Base-by-base conservation (phyloP, 2,113 vertebrate genomes). In the Indri indri region DNA sequence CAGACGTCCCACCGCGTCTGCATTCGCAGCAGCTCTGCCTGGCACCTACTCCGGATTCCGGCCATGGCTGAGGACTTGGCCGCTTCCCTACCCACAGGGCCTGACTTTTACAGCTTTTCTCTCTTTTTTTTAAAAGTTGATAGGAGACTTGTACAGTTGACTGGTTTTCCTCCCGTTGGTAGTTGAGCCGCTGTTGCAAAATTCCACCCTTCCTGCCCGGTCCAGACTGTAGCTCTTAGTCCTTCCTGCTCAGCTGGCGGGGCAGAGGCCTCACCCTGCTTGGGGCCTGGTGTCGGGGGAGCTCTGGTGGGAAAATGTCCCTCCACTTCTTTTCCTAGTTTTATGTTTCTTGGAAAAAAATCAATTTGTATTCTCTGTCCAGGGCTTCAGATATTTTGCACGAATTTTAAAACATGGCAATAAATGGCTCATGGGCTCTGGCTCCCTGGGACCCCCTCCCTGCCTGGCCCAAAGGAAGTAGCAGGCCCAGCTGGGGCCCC, bases 371-470 rank as follows among this genome's bases (percentile, higher is more conserved):
- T 98, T 98, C 97, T 98, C 94, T 98, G 95, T 98, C 95, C 88
- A 97, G 98, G 97, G 97, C 96, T 95, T 98, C 97, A 96, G 96
- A 92, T 98, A 98, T 98, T 98, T 99, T 98, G 98, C 98, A 99
- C 98, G 98, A 98, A 97, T 98, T 98, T 98, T 96, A 98, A 98
- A 98, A 98, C 97, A 98, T 98, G 98, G 98, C 98, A 99, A 99
- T 99, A 99, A 99, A 97, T 96, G 97, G 98, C 98, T 98, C 96
- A 97, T 96, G 96, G 98, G 98, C 98, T 98, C 98, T 96, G 18
- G 98, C 96, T 98, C 97, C 98, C 96, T 97, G 97, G 96, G 98
- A 91, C 97, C 96, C 97, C 57, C 52, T 96, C n/a, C 87, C 82
- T 42, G 71, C 93, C 96, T 94, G 94, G 74, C 92, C 61, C 73